Percentiles rank a stretch among this genome's conserved stretches.
These are phyloP conservation scores for Notoglanidium macrostoma DNA, from an alignment of 2,797 vertebrate species.

Conservation along the genomic window DNA sequence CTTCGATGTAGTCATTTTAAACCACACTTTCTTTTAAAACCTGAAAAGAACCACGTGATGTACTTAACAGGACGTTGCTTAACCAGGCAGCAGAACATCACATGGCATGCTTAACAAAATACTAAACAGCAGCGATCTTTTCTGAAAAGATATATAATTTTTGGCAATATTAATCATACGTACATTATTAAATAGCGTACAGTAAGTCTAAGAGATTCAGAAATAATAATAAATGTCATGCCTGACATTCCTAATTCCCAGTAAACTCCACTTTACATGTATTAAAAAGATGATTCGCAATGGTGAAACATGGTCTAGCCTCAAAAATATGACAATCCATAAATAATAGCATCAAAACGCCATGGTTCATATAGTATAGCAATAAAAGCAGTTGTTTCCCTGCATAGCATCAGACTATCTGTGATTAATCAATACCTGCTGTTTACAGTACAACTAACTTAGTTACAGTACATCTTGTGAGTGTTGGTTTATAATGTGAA, in stretches of 20 bases:
- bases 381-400: neutral
- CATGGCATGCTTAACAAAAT: neutral
- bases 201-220: too few relatives aligned
- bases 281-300: neutral
- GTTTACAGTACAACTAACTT: neutral
- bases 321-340: neutral
- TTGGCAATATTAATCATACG: too few relatives aligned
- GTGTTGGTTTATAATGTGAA: neutral
- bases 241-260: neutral
- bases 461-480: neutral
- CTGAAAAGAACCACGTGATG: neutral
- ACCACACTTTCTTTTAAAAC: too few relatives aligned
- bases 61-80: neutral
- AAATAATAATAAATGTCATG: neutral
- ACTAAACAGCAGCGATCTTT: too few relatives aligned
- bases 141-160: too few relatives aligned
- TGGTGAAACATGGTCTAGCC: too few relatives aligned
- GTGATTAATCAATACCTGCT: neutral
- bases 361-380: neutral
- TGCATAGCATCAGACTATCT: neutral
- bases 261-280: neutral
- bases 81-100: neutral
- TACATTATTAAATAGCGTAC: too few relatives aligned
- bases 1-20: too few relatives aligned
- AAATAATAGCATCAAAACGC: neutral